Evolutionary conservation across 2,888 invertebrate genomes (phyloP).

Genomic region (Amaurobius ferox): DNA sequence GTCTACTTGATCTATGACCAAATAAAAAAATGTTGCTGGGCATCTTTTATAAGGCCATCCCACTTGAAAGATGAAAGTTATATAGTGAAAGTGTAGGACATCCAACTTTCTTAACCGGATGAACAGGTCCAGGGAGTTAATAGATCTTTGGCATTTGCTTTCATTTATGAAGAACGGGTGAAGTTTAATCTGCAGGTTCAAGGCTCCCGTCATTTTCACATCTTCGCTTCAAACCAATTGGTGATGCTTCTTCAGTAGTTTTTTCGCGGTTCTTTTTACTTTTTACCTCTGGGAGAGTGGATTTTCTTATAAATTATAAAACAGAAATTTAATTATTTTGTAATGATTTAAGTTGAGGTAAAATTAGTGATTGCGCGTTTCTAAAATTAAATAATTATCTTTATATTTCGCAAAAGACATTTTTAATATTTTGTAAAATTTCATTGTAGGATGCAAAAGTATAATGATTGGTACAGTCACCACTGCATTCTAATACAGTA

Average conservation of each 20-base stretch:
- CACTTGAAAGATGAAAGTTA: not conserved
- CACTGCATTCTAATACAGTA: too few relatives aligned
- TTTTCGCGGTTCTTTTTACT: not conserved
- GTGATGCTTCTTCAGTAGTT: not conserved
- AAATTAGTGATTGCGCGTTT: too few relatives aligned
- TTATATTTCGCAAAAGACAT: too few relatives aligned
- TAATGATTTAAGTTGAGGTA: too few relatives aligned
- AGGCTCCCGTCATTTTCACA: not conserved
- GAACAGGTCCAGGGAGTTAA: constrained; percentile 51
- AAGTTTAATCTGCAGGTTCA: not conserved
- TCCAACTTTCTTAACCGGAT: constrained; percentile 60
- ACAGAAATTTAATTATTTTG: too few relatives aligned
- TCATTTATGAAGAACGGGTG: constrained; percentile 26
- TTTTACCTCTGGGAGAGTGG: not conserved
- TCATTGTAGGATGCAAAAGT: too few relatives aligned
- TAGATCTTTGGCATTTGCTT: constrained; percentile 43
- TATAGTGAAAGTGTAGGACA: constrained; percentile 18
- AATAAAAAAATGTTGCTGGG: not conserved
- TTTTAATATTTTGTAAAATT: too few relatives aligned
- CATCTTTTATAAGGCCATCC: not conserved
- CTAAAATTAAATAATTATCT: too few relatives aligned
- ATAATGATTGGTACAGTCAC: too few relatives aligned
- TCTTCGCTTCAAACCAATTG: too few relatives aligned
- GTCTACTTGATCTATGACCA: too few relatives aligned
- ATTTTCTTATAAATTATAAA: too few relatives aligned